Evolutionary conservation across 2,113 vertebrate genomes (phyloP), one percentile per base, ranked within the genome.

Genomic region (Protomyctophum bolini): DNA sequence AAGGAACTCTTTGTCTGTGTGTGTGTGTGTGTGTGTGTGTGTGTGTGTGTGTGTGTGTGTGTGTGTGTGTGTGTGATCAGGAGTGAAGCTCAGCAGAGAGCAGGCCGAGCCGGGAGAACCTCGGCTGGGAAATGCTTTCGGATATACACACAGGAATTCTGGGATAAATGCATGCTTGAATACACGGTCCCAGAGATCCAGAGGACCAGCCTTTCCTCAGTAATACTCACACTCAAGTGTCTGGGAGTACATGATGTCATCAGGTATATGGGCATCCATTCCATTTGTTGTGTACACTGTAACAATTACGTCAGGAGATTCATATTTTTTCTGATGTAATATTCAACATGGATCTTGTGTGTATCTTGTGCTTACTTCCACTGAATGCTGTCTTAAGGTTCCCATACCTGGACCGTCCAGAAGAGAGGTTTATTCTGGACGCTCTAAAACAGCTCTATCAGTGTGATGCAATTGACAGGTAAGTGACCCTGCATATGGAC

Each of bases 371-470:
- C 1, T 21, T 21, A 21, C 21, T 21, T 21, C 21, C 21, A 21
- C 21, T 21, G 21, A 21, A 21, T 21, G 21, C 21, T 21, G 21
- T 21, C 82, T 85, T 83, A 60, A 99, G 97, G 55, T 99, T 98
- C 89, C 96, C 98, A 46, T 99, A 97, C 81, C 92, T 98, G 86
- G 97, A 98, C 76, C 74, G 87, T 45, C 98, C 98, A 52, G 97
- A 99, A 58, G 98, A 99, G 86, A 95, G 95, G 52, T 96, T 97
- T 56, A 95, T 98, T 89, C 91, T 99, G 46, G 96, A 96, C 73
- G 98, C 98, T 54, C 89, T 99, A 70, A 98, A 97, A 83, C 93
- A 97, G 60, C 96, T 99, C 61, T 99, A 98, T 82, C 97, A 99
- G 56, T 98, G 94, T 81, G 91, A 88, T 81, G 98, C 97, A 52